A percentile compares a stretch with the other conserved stretches of the same genome.
These are phyloP conservation scores for Ceraclea dissimilis DNA, from an alignment of 2,888 invertebrate species.

Conservation along the genomic window DNA sequence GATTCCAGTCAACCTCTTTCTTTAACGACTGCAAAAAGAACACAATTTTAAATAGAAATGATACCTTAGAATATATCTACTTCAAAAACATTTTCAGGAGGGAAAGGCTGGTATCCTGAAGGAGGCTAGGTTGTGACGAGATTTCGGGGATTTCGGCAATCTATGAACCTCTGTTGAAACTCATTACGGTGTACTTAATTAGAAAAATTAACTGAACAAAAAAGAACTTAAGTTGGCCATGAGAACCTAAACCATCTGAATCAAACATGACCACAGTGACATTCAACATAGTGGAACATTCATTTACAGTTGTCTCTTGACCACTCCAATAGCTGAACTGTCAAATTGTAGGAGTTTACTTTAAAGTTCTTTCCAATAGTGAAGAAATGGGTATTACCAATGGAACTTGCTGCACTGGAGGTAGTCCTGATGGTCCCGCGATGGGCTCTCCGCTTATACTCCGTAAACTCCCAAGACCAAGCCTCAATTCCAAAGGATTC, in stretches of 20 bases:
- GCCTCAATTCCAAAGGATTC: constrained; percentile 36
- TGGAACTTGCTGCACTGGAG: constrained; percentile 83
- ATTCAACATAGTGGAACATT: too few relatives aligned
- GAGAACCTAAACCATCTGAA: too few relatives aligned
- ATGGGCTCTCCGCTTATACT: constrained; percentile 49
- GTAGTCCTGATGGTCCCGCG: constrained; percentile 76
- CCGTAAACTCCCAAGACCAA: constrained; percentile 34
- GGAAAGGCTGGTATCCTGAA: neutral
- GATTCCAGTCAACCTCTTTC: constrained; percentile 82
- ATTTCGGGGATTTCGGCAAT: too few relatives aligned
- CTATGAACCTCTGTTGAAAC: too few relatives aligned
- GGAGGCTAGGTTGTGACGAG: too few relatives aligned
- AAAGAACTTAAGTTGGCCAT: neutral
- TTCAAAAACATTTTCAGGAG: neutral
- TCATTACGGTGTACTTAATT: too few relatives aligned
- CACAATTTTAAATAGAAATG: neutral
- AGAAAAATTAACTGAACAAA: neutral
- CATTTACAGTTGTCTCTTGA: too few relatives aligned
- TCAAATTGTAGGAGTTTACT: too few relatives aligned
- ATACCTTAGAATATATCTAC: too few relatives aligned
- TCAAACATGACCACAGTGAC: too few relatives aligned
- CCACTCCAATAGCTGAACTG: too few relatives aligned
- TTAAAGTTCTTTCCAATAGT: too few relatives aligned
- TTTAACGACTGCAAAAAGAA: constrained; percentile 67
- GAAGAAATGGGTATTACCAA: constrained; percentile 50